Base-by-base conservation (phyloP, 2,888 invertebrate genomes). In the Orthonychiurus folsomi region DNA sequence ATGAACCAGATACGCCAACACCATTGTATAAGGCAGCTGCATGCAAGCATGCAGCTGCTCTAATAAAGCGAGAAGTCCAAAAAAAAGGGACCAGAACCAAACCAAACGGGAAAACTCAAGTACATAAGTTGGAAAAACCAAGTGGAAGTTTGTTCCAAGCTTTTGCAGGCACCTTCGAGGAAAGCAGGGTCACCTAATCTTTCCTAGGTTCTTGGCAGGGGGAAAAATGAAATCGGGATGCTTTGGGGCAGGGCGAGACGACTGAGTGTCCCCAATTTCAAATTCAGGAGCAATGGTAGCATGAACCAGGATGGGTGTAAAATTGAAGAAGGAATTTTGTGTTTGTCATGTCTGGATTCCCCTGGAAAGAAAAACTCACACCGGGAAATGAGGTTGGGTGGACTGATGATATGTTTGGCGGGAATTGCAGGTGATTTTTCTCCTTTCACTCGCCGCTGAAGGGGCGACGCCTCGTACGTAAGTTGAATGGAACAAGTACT, bases 391-490 rank as follows among this genome's bases (percentile, higher is more conserved):
- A 37, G 37, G 15, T 9, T 37, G 37, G 5, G 15, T 9, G 9
- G 15, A 37, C 37, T 37, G 37, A 37, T 37, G 37, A 37, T 37
- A 37, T 37, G 37, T 37, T 37, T 15, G 5, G 37, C 15, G 37
- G 5, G 56, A 69, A 69, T 69, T 66, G 63, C 66, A 66, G 67
- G 69, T 69, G 66, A 69, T 69, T 69, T 69, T 62, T 69, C 69
- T 69, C 65, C n/a, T 65, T 69, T 69, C 69, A 67, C 27, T 69
- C 66, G 66, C 64, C 66, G 66, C 66, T 66, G 68, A 66, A 69
- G 65, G n/a, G n/a, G n/a, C n/a, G n/a, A n/a, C n/a, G n/a, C n/a
- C n/a, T n/a, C n/a, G n/a, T 64, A 68, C 63, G 65, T 63, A 64
- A 15, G 37, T 9, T 9, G 37, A 15, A 37, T 9, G 37, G 37